phyloP scores from a whole-genome alignment of 1,140 invertebrate species.

The Megalonaias nervosa region DNA sequence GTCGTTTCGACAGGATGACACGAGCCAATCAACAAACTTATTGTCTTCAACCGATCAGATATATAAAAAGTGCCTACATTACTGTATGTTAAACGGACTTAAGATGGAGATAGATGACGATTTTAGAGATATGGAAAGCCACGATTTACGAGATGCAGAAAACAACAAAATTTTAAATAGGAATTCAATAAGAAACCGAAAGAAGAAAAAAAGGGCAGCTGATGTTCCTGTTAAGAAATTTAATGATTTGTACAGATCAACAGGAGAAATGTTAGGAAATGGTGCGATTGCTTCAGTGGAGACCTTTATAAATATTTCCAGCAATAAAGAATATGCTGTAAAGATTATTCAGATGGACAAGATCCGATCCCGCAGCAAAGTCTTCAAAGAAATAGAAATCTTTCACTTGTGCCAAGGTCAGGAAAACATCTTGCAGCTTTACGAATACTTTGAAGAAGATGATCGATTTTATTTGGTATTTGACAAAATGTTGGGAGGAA shows the following conservation, averaged over 20 bases:
- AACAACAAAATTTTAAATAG: conserved; percentile 18
- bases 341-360: conserved; percentile 98
- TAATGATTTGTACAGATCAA: too few species aligned
- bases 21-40: too few species aligned
- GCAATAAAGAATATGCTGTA: conserved; percentile 94
- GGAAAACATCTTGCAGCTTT: too few species aligned
- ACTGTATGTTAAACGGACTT: too few species aligned
- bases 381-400: conserved; percentile 98
- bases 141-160: too few species aligned
- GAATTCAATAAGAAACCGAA: conserved; percentile 47
- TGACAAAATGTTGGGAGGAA: conserved; percentile 97
- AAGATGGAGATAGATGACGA: too few species aligned
- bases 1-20: too few species aligned
- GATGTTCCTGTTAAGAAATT: conserved; percentile 62
- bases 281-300: conserved; percentile 97
- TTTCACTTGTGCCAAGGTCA: conserved; percentile 99
- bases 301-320: conserved; percentile 92
- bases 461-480: conserved; percentile 96
- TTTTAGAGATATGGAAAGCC: too few species aligned
- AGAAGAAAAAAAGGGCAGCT: conserved; percentile 62
- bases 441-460: conserved; percentile 97
- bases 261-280: conserved; percentile 94
- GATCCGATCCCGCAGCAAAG: conserved; percentile 90
- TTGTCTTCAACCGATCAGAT: too few species aligned
- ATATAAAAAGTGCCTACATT: too few species aligned